Conservation (phyloP, 2,113 vertebrate genomes). For the Pandion haliaetus region DNA sequence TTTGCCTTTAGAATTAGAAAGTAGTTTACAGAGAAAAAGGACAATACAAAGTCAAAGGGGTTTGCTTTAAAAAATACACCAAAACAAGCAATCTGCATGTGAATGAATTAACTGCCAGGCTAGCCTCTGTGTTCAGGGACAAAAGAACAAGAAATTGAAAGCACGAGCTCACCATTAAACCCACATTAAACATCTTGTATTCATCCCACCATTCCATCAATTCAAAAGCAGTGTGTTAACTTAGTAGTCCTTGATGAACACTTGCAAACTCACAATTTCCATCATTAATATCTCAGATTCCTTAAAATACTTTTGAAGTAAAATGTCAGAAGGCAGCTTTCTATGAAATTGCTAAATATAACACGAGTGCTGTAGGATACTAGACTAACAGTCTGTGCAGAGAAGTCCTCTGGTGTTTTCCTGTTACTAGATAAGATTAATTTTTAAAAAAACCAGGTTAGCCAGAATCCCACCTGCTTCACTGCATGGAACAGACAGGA, state of each 20-base stretch:
- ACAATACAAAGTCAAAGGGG: background rate
- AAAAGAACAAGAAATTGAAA: background rate
- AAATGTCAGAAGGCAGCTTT: background rate
- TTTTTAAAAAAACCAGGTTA: background rate
- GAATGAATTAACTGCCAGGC: background rate
- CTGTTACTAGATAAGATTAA: background rate
- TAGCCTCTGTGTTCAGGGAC: background rate
- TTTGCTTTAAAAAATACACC: background rate
- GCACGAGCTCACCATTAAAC: background rate
- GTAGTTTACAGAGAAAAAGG: conserved; percentile 14
- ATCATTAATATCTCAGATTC: background rate
- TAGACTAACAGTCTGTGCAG: background rate
- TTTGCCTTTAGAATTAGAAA: background rate
- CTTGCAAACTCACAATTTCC: background rate
- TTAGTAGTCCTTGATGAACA: background rate
- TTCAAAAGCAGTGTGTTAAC: background rate
- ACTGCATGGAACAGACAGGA: background rate
- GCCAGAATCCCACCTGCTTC: background rate
- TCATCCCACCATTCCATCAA: background rate
- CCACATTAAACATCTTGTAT: background rate
- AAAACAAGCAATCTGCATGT: background rate
- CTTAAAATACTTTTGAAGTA: background rate
- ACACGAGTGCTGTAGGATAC: background rate
- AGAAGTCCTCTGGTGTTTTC: background rate
- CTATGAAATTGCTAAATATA: background rate